Evolutionary conservation across 2,797 vertebrate genomes (phyloP).

Genomic region (Chromobotia macracanthus): DNA sequence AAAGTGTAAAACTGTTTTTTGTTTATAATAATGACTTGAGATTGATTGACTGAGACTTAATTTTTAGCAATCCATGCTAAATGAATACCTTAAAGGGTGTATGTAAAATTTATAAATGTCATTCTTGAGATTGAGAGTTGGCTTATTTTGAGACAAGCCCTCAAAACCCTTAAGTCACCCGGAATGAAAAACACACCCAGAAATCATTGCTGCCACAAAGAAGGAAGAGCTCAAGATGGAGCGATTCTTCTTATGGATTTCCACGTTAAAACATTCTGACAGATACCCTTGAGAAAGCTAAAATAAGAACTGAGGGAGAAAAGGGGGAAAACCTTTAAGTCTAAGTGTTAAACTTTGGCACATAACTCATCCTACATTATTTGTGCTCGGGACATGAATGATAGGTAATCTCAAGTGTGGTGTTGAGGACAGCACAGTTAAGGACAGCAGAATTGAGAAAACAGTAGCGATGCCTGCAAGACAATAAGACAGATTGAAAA

Average conservation of each 20-base stretch:
- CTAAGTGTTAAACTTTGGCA: conserved; percentile 3
- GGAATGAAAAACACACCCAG: conserved; percentile 27
- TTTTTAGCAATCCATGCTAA: background rate
- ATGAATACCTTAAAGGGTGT: background rate
- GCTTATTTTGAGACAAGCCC: conserved; percentile 36
- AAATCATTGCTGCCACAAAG: conserved; percentile 15
- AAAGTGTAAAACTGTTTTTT: background rate
- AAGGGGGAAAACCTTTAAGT: conserved; percentile 1
- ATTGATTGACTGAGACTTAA: too few relatives aligned
- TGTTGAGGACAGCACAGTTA: background rate
- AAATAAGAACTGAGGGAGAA: background rate
- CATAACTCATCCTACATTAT: conserved; percentile 1
- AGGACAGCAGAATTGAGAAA: too few relatives aligned
- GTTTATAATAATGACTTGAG: background rate
- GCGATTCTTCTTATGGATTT: conserved; percentile 24
- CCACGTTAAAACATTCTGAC: conserved; percentile 21
- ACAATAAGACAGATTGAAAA: too few relatives aligned
- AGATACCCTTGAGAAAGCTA: conserved; percentile 21
- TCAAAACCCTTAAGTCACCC: conserved; percentile 36
- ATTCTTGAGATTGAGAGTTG: conserved; percentile 38
- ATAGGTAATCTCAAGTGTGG: background rate
- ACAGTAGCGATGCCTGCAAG: too few relatives aligned
- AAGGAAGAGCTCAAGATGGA: conserved; percentile 10
- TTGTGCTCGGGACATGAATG: background rate
- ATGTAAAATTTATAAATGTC: conserved; percentile 36